Evolutionary conservation across 1,140 invertebrate species (phyloP), one percentile per base, ranked within the genome.

Genomic region (fruit fly (Drosophila melanogaster)): DNA sequence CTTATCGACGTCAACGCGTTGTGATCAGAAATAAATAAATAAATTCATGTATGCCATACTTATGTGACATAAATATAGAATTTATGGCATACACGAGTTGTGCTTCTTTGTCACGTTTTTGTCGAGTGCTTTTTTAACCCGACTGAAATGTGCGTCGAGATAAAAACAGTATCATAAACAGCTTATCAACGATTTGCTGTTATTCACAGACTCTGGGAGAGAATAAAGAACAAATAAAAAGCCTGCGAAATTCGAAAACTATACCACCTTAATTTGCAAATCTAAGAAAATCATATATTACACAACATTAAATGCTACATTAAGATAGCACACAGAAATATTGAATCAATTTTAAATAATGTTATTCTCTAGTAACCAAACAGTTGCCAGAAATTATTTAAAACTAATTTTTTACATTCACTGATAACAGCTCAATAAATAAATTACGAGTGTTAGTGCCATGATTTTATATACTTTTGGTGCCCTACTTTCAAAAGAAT

Each of bases 71-170:
- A 26, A 47, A 26, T 47, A 11, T 12, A 15, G 37, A 41, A 65
- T 75, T 65, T 74, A 75, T 65, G 47, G 46, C 44, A 19, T 46
- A 65, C 72, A 75, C 72, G 70, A 57, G 51, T 62, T 17, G 24
- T 33, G 30, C 47, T 57, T 65, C 38, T 58, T 22, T 75, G 65
- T 72, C 80, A 84, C 80, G 81, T 84, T 84, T 85, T 64, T 44
- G 44, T 85, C 72, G 72, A 72, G 58, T 80, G 65, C 53, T 74
- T 77, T 46, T 55, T 55, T 46, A 62, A 50, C 62, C 26, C 35
- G 35, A 33, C 50, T 58, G 53, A 41, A 33, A 38, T 64, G 61
- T 49, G 43, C 22, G n/a, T 30, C 11, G 24, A 40, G 33, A 40
- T 41, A 33, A 22, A 43, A 61, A 58, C 57, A 41, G 37, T 33